Base-by-base conservation (phyloP, 2,888 invertebrate species). In the Eustalomyia histrio region DNA sequence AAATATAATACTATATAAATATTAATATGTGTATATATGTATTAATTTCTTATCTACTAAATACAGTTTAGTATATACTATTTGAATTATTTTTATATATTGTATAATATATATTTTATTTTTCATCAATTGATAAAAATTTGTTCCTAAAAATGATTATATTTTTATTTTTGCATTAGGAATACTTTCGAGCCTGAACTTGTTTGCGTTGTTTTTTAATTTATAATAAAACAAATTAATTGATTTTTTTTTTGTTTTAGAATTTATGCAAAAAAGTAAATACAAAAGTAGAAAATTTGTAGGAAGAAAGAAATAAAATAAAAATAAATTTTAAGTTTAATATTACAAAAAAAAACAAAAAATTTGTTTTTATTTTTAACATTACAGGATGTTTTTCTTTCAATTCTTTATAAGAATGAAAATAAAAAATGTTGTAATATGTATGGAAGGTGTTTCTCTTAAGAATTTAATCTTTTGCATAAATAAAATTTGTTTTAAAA, bases 181-280 rank as follows among this genome's bases (percentile, higher is more conserved):
- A 85, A 85, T 85, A 81, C 81, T 84, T 80, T 85, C 81, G 84
- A 85, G 84, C 84, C 84, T 85, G 84, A 83, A 84, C 69, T 84
- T 79, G 83, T 85, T 84, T 85, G 82, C 83, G 79, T 83, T 83
- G 78, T 74, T 72, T 80, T 76, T 64, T 21, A 53, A 69, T 72
- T 61, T 74, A 24, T 16, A 29, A 50, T 60, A 72, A 60, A 69
- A 39, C 18, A 65, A 29, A 14, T 33, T 9, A 16, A 52, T 29
- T 17, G 10, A 24, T 24, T n/a, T n/a, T n/a, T n/a, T n/a, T n/a
- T n/a, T n/a, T n/a, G n/a, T 29, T 29, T 29, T 29, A 58, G 1
- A 68, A 16, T 58, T 69, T 60, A 69, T 69, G 63, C 47, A 69
- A 35, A 69, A 68, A 63, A 68, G 53, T 12, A 68, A 61, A 68